A percentile compares a stretch with the other conserved stretches of the same genome.
Conservation (phyloP, 1,140 invertebrate species). For the Scaptomyza montana region DNA sequence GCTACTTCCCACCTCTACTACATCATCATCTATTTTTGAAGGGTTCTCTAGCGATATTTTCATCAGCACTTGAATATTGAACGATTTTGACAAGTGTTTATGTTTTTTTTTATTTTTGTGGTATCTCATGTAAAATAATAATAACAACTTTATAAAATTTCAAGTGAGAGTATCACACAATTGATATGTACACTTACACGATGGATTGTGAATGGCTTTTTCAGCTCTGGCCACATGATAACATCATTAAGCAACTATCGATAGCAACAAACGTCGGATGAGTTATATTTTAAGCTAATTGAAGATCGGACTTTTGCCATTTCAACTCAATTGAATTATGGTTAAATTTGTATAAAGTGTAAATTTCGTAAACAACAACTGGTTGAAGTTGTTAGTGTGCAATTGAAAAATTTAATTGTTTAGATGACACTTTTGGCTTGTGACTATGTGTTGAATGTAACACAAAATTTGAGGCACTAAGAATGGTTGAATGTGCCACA, state of each 20-base stretch:
- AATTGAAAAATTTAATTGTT: conserved; percentile 73
- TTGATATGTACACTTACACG: conserved; percentile 45
- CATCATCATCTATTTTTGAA: conserved; percentile 34
- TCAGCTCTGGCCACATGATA: conserved; percentile 50
- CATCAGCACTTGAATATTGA: conserved; percentile 40
- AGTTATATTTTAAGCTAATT: conserved; percentile 61
- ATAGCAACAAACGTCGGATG: background rate
- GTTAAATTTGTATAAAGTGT: background rate
- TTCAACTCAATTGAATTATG: conserved; percentile 55
- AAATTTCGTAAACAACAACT: conserved; percentile 45
- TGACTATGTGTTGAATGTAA: conserved; percentile 26
- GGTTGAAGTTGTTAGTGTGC: conserved; percentile 11
- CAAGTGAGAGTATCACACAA: conserved; percentile 72
- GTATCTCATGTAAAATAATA: conserved; percentile 54
- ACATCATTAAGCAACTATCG: conserved; percentile 28
- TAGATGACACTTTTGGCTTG: conserved; percentile 39
- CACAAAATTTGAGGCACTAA: conserved; percentile 44
- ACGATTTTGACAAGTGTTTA: conserved; percentile 75
- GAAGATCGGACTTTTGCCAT: conserved; percentile 23
- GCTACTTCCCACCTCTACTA: background rate
- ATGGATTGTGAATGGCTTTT: conserved; percentile 37
- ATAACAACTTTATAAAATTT: conserved; percentile 56
- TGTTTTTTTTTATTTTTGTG: conserved; percentile 17
- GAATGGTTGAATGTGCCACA: conserved; percentile 26
- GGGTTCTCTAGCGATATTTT: conserved; percentile 43